Conservation (phyloP, 2,113 vertebrate species). For the Piprites chloris region DNA sequence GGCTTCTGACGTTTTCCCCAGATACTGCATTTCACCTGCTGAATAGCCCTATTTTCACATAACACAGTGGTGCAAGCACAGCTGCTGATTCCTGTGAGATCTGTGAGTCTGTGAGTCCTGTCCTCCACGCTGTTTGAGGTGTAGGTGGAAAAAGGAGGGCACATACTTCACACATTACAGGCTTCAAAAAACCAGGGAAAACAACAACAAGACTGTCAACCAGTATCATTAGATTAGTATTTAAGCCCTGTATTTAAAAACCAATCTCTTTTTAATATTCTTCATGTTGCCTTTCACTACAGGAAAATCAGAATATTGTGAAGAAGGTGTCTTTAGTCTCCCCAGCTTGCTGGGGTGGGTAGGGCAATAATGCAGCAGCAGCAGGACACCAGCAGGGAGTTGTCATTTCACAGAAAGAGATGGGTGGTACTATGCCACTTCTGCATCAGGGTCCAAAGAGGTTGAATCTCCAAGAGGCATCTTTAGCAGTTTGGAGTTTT, state of each 20-base stretch:
- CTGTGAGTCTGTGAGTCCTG: background rate
- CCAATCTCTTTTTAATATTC: background rate
- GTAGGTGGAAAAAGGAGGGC: background rate
- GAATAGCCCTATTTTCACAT: background rate
- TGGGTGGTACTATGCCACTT: background rate
- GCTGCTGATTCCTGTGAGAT: background rate
- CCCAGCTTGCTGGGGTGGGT: background rate
- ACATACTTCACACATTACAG: background rate
- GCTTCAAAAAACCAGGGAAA: background rate
- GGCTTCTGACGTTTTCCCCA: background rate
- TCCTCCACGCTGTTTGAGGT: background rate
- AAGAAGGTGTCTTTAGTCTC: accelerated
- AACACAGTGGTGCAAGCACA: background rate
- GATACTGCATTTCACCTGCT: background rate
- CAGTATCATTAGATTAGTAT: background rate
- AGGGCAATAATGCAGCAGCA: background rate
- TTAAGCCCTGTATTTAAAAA: background rate
- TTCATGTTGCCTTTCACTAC: background rate
- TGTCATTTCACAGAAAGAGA: background rate
- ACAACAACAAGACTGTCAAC: background rate
- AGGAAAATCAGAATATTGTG: background rate
- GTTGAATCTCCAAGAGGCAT: background rate
- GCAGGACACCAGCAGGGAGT: background rate
- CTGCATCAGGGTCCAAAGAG: background rate
- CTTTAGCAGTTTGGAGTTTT: background rate